Percentiles rank a stretch among this genome's conserved stretches.
phyloP scores from a whole-genome alignment of 2,888 invertebrate species.

The Tyria jacobaeae region DNA sequence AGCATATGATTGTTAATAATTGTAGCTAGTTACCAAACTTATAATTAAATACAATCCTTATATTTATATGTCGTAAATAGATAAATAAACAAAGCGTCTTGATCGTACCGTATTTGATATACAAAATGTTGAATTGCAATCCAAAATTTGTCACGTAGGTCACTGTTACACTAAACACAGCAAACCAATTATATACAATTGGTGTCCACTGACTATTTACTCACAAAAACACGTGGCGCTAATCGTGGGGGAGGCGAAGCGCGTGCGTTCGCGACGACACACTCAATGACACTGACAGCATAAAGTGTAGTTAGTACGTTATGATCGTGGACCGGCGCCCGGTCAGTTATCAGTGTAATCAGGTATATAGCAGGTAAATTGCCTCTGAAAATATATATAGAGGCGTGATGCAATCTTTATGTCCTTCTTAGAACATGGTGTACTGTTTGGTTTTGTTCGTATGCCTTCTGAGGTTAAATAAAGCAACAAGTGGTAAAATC shows the following conservation, averaged over 20 bases:
- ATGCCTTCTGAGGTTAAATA: slow-evolving; percentile 30
- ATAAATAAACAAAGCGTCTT: slow-evolving; percentile 69
- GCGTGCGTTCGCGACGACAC: slow-evolving; percentile 65
- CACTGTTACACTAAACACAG: slow-evolving; percentile 57
- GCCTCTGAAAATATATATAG: slow-evolving; percentile 68
- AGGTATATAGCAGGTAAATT: slow-evolving; percentile 72
- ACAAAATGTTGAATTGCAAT: slow-evolving; percentile 64
- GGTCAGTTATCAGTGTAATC: slow-evolving; percentile 67
- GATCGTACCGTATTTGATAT: slow-evolving; percentile 58
- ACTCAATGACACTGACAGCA: slow-evolving; percentile 68
- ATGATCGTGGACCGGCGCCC: slow-evolving; percentile 60
- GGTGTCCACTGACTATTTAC: slow-evolving; percentile 70
- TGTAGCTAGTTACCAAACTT: slow-evolving; percentile 19
- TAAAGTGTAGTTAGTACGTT: slow-evolving; percentile 19
- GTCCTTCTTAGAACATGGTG: slow-evolving; percentile 56
- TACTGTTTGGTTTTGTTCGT: slow-evolving; percentile 51
- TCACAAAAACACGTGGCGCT: slow-evolving; percentile 75
- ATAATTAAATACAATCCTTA: slow-evolving; percentile 22
- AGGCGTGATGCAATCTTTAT: slow-evolving; percentile 66
- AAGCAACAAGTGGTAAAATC: slow-evolving; percentile 32
- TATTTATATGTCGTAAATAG: slow-evolving; percentile 18
- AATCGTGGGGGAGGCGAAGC: slow-evolving; percentile 39
- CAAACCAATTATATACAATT: slow-evolving; percentile 59
- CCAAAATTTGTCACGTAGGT: slow-evolving; percentile 62
- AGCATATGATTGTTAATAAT: slow-evolving; percentile 34